Conservation (phyloP, 2,888 invertebrate genomes). For the Agrotis ipsilon region DNA sequence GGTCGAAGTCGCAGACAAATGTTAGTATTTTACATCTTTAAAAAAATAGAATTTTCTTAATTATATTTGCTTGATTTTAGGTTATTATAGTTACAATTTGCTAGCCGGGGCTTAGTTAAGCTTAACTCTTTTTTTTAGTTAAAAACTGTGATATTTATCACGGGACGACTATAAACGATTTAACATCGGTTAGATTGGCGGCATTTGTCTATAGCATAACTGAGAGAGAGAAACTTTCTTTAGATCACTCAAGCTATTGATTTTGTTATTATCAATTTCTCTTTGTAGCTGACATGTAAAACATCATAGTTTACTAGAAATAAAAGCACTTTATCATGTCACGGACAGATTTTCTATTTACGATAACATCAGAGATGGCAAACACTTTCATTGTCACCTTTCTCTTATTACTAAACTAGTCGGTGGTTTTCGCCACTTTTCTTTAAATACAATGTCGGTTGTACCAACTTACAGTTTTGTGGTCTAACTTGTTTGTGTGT, state of each 20-base stretch:
- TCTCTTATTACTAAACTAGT: constrained; percentile 58
- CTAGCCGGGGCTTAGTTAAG: too few species aligned
- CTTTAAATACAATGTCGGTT: constrained; percentile 30
- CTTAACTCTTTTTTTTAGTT: too few species aligned
- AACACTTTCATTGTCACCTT: constrained; percentile 71
- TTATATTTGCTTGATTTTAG: too few species aligned
- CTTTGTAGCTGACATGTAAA: background rate
- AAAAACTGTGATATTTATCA: too few species aligned
- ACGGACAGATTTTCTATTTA: constrained; percentile 55
- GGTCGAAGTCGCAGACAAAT: too few species aligned
- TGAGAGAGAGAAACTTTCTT: background rate
- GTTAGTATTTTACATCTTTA: too few species aligned
- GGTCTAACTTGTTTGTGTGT: constrained; percentile 47
- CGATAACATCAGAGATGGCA: constrained; percentile 38
- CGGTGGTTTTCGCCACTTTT: constrained; percentile 49
- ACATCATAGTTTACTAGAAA: constrained; percentile 11
- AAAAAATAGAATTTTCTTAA: too few species aligned
- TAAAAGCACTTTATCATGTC: constrained; percentile 35
- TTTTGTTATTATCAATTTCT: background rate
- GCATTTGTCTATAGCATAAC: background rate
- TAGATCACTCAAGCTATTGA: background rate
- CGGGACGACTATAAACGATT: too few species aligned
- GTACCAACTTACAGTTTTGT: constrained; percentile 35
- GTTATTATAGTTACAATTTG: too few species aligned
- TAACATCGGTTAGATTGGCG: too few species aligned